Conservation (phyloP, 2,113 vertebrate species). For the Gila orcuttii region DNA sequence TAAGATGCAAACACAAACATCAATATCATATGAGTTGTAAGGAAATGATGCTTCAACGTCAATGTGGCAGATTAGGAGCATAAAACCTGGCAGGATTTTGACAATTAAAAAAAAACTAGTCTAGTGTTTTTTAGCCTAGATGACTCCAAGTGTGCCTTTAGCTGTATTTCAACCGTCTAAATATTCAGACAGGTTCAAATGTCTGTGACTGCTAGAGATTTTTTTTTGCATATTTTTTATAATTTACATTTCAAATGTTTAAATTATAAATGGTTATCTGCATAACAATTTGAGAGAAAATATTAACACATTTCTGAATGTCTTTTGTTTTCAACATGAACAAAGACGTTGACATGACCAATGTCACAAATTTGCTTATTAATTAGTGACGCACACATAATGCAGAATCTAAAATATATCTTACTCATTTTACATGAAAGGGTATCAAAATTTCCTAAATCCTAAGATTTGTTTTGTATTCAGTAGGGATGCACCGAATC, state of each 20-base stretch:
- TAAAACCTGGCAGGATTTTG: background rate
- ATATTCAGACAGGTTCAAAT: background rate
- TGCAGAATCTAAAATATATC: background rate
- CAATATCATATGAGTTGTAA: slow-evolving; percentile 19
- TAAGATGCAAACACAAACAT: slow-evolving; percentile 26
- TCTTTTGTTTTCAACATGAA: background rate
- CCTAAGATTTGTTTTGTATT: background rate
- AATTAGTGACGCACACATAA: too few species aligned
- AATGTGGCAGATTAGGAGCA: background rate
- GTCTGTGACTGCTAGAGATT: background rate
- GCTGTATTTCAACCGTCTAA: background rate
- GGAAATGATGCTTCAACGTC: background rate
- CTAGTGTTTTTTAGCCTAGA: background rate
- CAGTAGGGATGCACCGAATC: too few species aligned
- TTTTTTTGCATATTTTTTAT: background rate
- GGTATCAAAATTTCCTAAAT: background rate
- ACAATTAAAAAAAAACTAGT: background rate
- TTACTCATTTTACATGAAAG: background rate
- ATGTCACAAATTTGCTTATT: background rate
- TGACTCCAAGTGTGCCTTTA: background rate
- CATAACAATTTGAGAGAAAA: background rate
- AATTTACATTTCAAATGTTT: background rate
- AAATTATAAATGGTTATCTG: background rate
- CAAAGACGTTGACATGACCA: background rate
- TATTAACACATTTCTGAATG: background rate